Evolutionary conservation across 2,113 vertebrate genomes (phyloP), one percentile per base, ranked within the genome.

Genomic region (Anoplopoma fimbria): DNA sequence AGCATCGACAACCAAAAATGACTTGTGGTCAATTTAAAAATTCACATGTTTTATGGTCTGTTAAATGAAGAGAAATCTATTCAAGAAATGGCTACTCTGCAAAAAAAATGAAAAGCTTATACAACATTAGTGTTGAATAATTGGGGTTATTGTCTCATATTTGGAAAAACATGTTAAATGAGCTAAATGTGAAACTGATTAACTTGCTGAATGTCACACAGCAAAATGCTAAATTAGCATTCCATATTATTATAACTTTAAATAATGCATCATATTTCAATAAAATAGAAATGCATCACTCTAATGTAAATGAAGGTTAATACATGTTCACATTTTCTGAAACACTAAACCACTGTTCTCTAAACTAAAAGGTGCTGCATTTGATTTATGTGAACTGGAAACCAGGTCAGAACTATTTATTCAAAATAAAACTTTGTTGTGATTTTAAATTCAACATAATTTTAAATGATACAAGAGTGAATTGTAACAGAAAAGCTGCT

Each of bases 401-500:
- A 67, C 6, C 1, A 21, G 0, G 1, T 33, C 23, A 70, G 63
- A 67, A 67, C 70, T 25, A 57, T 19, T 67, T n/a, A n/a, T 34
- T 61, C 3, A 53, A 86, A 67, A 45, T 4, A 65, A 75, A 47
- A 14, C n/a, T n/a, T n/a, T n/a, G n/a, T n/a, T n/a, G n/a, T n/a
- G n/a, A n/a, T n/a, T n/a, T n/a, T 53, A 53, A 73, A 64, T 71
- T 62, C 14, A 51, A 64, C 8, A 2, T 7, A 25, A 23, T 31
- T 68, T 42, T 8, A 51, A 53, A 17, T 69, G n/a, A 9, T 67
- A 42, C 13, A 64, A 58, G 9, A 38, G n/a, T 29, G 45, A 1
- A 53, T 55, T 49, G 8, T 5, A 34, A 81, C 34, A 42, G 6
- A 73, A 67, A 79, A 49, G 81, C 61, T 78, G 76, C 64, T 42